Conservation (phyloP, 2,888 invertebrate genomes). For the Chalcosyrphus nemorum region DNA sequence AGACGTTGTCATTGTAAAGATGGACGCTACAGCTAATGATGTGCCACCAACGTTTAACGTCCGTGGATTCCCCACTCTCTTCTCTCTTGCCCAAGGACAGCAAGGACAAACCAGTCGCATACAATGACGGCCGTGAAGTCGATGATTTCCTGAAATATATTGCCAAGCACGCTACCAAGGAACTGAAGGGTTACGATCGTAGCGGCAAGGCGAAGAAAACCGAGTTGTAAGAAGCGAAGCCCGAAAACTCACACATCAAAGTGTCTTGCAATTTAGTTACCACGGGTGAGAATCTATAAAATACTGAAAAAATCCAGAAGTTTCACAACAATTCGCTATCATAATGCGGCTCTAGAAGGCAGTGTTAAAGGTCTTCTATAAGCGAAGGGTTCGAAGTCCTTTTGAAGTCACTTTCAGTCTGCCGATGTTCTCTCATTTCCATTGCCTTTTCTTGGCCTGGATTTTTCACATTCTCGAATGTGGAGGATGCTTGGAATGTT, state of each 20-base stretch:
- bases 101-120: slow-evolving; percentile 90
- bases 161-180: slow-evolving; percentile 93
- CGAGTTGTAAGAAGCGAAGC: slow-evolving; percentile 77
- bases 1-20: slow-evolving; percentile 95
- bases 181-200: slow-evolving; percentile 93
- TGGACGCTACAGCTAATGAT: slow-evolving; percentile 99
- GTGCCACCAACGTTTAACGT: slow-evolving; percentile 95
- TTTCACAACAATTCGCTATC: too few species aligned
- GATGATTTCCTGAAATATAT: slow-evolving; percentile 98
- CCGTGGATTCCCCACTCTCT: slow-evolving; percentile 98
- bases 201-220: slow-evolving; percentile 86
- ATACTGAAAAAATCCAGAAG: too few species aligned
- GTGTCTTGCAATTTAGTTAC: slow-evolving; percentile 48
- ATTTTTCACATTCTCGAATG: too few species aligned
- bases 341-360: too few species aligned
- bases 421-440: too few species aligned
- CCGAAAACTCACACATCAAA: slow-evolving; percentile 26
- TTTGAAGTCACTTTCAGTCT: too few species aligned
- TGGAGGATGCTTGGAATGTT: too few species aligned
- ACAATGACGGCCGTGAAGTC: slow-evolving; percentile 96
- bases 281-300: slow-evolving; percentile 45
- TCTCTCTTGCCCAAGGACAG: slow-evolving; percentile 95
- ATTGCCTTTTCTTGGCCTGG: too few species aligned
- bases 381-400: too few species aligned
- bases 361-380: too few species aligned